Evolutionary conservation across 2,888 invertebrate species (phyloP), one percentile per base, ranked within the genome.

Genomic region (Limenitis camilla): DNA sequence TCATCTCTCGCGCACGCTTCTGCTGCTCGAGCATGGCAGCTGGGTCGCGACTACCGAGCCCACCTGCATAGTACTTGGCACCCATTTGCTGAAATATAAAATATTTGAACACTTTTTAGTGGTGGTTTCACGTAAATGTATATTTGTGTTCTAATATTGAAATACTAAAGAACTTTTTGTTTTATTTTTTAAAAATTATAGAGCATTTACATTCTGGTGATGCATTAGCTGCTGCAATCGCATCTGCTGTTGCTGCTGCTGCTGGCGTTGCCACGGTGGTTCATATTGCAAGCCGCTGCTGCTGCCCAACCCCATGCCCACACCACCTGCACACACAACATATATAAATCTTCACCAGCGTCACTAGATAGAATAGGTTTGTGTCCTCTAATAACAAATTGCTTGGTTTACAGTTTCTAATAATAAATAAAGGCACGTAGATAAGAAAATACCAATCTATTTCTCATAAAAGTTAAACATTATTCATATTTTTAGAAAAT

Each of bases 11-110:
- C 61, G 87, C 84, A 2, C 79, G 76, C 60, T 83, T 84, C 69
- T 87, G 86, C 68, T 87, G 85, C 47, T 87, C 67, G 57, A 84
- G 84, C 85, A 88, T 88, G 60, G 86, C 86, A 55, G 86, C 74
- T 3, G 88, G 86, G 70, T 88, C 88, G 62, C 88, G 86, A 66
- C 85, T 86, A 72, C 88, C 88, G 28, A 88, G 77, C 0, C 88
- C 88, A 54, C 88, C 88, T 53, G 88, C 82, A 76, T 88, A 88
- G 71, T 76, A 78, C 75, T 88, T 88, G 52, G 87, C 81, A 31
- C 83, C 82, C 81, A 82, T 80, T 66, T 60, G 38, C n/a, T 30
- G 30, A 9, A 65, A 73, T 72, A 19, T 19, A 2, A 19, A 19
- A 19, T 19, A 19, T 19, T 19, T 19, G 19, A 19, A 1, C 19